Conservation (phyloP, 1,140 invertebrate species). For the Lepidurus apus region DNA sequence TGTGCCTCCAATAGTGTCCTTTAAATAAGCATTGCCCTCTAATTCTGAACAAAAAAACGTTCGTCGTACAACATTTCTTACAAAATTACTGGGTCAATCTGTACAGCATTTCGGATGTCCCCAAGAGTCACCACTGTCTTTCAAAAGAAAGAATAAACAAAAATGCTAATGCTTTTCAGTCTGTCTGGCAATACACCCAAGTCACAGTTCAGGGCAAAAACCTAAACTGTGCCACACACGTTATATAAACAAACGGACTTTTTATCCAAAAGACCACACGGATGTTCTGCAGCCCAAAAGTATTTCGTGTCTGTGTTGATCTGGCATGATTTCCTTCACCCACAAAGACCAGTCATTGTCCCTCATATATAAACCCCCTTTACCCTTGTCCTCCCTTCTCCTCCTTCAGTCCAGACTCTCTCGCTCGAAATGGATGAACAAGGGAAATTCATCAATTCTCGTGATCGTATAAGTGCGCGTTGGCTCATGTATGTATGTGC, state of each 20-base stretch:
- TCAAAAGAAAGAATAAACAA: no score
- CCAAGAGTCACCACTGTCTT: no score
- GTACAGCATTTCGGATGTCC: no score
- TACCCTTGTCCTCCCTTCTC: background rate
- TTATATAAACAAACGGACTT: background rate
- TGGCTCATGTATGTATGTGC: background rate
- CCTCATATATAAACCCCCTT: background rate
- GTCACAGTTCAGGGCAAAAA: background rate
- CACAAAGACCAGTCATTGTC: slow-evolving; percentile 18
- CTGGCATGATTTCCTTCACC: background rate
- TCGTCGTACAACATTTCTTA: no score
- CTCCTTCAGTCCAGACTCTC: background rate
- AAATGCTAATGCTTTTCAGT: no score
- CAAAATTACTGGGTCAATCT: no score
- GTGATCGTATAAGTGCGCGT: slow-evolving; percentile 6
- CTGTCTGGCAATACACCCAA: background rate
- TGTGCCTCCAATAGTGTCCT: no score
- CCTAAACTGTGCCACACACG: background rate
- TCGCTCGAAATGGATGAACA: background rate
- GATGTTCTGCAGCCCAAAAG: background rate
- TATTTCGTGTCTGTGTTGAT: background rate
- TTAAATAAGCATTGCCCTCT: no score
- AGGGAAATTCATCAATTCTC: background rate
- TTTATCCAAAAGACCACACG: background rate
- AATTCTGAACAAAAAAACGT: no score